Base-by-base conservation (phyloP, 2,113 vertebrate species). In the Nestor notabilis region DNA sequence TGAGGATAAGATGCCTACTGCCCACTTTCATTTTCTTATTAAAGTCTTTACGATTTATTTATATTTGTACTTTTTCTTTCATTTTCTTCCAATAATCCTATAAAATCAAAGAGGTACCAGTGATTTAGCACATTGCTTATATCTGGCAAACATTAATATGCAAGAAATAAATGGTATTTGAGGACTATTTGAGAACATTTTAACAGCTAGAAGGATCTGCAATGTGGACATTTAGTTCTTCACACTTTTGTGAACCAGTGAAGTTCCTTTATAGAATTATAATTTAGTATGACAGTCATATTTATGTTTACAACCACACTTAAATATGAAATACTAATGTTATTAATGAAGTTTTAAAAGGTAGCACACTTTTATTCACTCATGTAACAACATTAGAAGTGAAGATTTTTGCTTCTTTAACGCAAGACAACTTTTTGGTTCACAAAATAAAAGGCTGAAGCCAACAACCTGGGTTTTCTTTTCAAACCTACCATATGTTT, bases 401-500 rank as follows among this genome's bases (percentile, higher is more conserved):
- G 6, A 49, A 17, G 56, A 77, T n/a, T 94, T 88, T 78, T 92
- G 64, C 31, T 92, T 87, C 84, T 81, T 91, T 31, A 66, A 25
- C 70, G 66, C 65, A 74, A 77, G 50, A 44, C 7, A 9, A 46
- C 5, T 70, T 95, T 97, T 89, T 87, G 64, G 83, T 74, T 82
- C 74, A 79, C 49, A 43, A 63, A 53, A 83, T 72, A 80, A 94
- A 88, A 83, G 50, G 9, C 70, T 50, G 33, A 78, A 78, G 83
- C 56, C 83, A 84, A 96, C 70, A 81, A 56, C 70, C 55, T 53
- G 79, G 66, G 49, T 70, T 96, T 93, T 88, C 63, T 81, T 86
- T 91, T 87, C 39, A 63, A 69, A 65, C 28, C 81, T 82, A 95
- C 89, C 66, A 71, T 94, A 79, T 91, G 94, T 95, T 98, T 98